Evolutionary conservation across 2,113 vertebrate species (phyloP).

Genomic region (Heterotis niloticus): DNA sequence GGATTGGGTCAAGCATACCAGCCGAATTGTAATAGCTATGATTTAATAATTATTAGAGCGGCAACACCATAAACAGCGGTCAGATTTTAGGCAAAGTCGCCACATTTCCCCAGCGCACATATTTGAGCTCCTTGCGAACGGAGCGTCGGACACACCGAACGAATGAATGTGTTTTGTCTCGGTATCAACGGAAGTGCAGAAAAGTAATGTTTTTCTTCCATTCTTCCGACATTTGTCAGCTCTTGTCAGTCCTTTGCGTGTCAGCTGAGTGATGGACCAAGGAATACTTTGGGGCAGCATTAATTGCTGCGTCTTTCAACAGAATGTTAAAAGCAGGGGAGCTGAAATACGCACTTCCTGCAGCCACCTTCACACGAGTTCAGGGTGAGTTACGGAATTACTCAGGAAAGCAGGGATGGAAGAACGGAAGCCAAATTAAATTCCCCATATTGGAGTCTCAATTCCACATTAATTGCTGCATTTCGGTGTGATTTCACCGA

Average conservation of each 20-base stretch:
- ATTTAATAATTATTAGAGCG: conserved; percentile 49
- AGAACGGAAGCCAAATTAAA: background rate
- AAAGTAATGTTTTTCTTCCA: background rate
- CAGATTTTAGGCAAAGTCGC: conserved; percentile 1
- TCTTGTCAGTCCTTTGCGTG: background rate
- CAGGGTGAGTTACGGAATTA: conserved; percentile 7
- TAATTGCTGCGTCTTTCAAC: conserved; percentile 14
- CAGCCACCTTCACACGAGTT: background rate
- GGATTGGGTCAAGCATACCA: too few species aligned
- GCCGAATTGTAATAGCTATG: too few species aligned
- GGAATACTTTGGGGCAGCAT: background rate
- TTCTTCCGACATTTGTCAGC: background rate
- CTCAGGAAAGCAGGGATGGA: background rate
- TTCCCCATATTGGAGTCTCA: background rate
- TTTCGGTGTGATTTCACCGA: background rate
- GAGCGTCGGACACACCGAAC: background rate
- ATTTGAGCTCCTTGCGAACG: background rate
- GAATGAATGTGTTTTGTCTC: background rate
- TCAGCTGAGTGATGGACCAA: background rate
- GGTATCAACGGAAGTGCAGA: background rate
- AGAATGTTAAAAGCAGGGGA: conserved; percentile 7
- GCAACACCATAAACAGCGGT: conserved; percentile 53
- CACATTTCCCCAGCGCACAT: background rate
- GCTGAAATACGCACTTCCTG: background rate
- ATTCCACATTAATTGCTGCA: background rate